A percentile compares a stretch with the other conserved stretches of the same genome.
Evolutionary conservation across 2,797 vertebrate genomes (phyloP).

Genomic region (Martes flavigula): DNA sequence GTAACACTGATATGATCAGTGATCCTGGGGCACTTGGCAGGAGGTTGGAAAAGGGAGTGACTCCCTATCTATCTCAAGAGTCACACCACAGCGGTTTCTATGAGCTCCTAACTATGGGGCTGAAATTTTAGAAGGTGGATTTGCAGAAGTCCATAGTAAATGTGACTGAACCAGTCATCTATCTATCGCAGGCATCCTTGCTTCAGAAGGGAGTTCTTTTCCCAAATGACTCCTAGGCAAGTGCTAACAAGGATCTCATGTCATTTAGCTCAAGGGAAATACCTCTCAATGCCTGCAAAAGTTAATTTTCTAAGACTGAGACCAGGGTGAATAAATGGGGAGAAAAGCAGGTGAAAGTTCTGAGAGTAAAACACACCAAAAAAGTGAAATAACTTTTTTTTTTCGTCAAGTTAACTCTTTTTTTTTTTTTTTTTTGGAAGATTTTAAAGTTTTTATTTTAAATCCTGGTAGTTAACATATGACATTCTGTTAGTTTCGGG

Average conservation of each 20-base stretch:
- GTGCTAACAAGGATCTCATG: background rate
- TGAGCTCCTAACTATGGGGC: background rate
- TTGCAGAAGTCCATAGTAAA: background rate
- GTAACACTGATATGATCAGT: background rate
- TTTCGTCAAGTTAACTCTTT: no score
- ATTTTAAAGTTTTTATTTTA: no score
- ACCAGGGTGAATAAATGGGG: background rate
- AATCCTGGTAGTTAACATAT: no score
- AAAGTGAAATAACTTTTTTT: background rate
- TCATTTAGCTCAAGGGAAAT: background rate
- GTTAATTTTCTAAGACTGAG: background rate
- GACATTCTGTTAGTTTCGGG: no score
- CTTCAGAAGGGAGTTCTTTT: background rate
- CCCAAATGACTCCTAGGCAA: background rate
- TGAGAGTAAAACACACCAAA: background rate
- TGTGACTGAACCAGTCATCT: background rate
- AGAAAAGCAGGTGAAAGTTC: slow-evolving; percentile 15
- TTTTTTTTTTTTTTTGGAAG: no score
- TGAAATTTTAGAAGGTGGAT: background rate
- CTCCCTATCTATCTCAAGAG: background rate
- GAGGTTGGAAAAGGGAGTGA: background rate
- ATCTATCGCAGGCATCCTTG: background rate
- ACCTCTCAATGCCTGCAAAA: background rate
- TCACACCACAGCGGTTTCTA: background rate
- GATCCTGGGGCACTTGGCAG: background rate